A percentile compares a stretch with the other conserved stretches of the same genome.
Conservation (phyloP, 2,888 invertebrate species). For the Acanthosepion esculentum region DNA sequence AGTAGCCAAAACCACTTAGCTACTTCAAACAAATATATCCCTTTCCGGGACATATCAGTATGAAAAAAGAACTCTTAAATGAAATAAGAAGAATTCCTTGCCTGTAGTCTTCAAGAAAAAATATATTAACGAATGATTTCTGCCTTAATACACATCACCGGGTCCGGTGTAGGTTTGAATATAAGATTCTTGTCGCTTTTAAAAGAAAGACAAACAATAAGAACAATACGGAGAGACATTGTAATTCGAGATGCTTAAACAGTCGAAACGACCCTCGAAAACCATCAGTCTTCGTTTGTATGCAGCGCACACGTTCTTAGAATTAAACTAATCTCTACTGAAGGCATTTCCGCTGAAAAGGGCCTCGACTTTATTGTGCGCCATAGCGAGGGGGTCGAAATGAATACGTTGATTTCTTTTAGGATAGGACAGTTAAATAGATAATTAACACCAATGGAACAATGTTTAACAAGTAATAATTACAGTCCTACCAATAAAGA, state of each 20-base stretch:
- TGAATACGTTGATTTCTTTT: too few species aligned
- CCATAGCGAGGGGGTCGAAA: neutral
- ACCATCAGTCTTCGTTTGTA: neutral
- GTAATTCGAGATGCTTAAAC: neutral
- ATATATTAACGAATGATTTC: too few species aligned
- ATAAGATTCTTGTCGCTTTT: neutral
- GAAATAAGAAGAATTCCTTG: too few species aligned
- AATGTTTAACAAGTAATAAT: neutral
- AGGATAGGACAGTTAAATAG: neutral
- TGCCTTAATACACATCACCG: too few species aligned
- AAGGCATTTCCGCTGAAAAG: neutral
- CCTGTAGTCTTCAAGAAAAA: too few species aligned
- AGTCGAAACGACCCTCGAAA: neutral
- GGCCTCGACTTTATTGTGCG: neutral
- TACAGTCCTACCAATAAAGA: neutral
- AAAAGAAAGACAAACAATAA: neutral
- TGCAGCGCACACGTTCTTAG: neutral
- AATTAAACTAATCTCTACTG: neutral
- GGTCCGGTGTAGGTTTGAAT: neutral
- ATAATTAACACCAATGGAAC: neutral
- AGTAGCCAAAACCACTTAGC: too few species aligned
- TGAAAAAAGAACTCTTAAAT: too few species aligned
- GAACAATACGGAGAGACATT: neutral
- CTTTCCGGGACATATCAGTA: too few species aligned
- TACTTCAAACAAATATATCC: too few species aligned